Evolutionary conservation across 2,113 vertebrate genomes (phyloP), one percentile per base, ranked within the genome.

Genomic region (Sphaerodactylus townsendi): DNA sequence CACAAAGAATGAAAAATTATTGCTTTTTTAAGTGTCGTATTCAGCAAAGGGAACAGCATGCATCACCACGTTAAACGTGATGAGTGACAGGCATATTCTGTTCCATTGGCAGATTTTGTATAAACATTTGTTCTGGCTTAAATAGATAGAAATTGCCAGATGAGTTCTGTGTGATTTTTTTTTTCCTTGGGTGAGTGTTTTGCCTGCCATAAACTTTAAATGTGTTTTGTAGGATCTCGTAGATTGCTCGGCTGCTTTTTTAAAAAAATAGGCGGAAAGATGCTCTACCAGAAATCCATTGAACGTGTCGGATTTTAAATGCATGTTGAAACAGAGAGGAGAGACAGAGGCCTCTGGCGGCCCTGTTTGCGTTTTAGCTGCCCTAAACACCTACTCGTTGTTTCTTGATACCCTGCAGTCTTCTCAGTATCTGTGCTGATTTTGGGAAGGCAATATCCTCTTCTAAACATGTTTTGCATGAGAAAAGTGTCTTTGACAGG

Each of bases 101-200:
- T 92, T 93, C 87, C 62, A 77, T 88, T 93, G 92, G 90, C 93
- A 94, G 90, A 83, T 92, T 82, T 4, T 91, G 87, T 85, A 89
- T 93, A 94, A 95, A 95, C 90, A 91, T 95, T 95, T 95, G 90
- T 79, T 87, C 93, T 92, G 84, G 59, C 87, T 92, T 91, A 88
- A 88, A 87, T 92, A 95, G 93, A 91, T 91, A 94, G 77, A 93
- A 93, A 92, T 91, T 91, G 86, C 81, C 90, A 87, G 79, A 84
- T 86, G 88, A 93, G 79, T 75, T 79, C 86, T 87, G 85, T 87
- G 85, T 46, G 59, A 77, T 88, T 92, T 77, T 50, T 82, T 21
- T 21, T 21, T 6, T 7, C 6, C 6, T 6, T 6, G 14, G 48
- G 48, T 6, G 48, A 11, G 48, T 10, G 48, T 10, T 79, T 81